Percentiles rank a stretch among this genome's conserved stretches.
Evolutionary conservation across 2,797 vertebrate genomes (phyloP).

Genomic region (Lagocephalus sceleratus): DNA sequence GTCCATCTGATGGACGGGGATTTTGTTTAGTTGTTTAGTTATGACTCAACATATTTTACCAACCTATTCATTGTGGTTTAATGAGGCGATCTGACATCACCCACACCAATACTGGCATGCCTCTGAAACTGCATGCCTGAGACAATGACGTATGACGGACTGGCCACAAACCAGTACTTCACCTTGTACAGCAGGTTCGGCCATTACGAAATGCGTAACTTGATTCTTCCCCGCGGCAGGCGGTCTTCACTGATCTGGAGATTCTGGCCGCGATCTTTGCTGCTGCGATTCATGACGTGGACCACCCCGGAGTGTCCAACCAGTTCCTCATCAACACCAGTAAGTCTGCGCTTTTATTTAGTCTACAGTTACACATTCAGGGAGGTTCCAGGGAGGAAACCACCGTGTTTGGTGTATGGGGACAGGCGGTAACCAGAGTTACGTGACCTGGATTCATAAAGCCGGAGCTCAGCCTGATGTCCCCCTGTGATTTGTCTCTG

Average conservation of each 20-base stretch:
- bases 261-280: conserved; percentile 97
- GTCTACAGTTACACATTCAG: no score
- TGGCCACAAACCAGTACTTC: background rate
- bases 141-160: conserved; percentile 19
- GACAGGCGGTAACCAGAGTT: conserved; percentile 16
- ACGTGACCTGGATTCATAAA: conserved; percentile 23
- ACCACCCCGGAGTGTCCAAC: conserved; percentile 98
- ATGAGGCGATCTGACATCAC: conserved; percentile 8
- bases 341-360: conserved; percentile 70
- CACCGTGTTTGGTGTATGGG: background rate
- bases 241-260: conserved; percentile 96
- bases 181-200: conserved; percentile 16
- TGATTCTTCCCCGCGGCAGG: conserved; percentile 68
- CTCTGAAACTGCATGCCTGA: conserved; percentile 6
- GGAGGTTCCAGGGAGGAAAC: background rate
- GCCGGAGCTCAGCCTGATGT: conserved; percentile 7
- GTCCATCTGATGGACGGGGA: background rate
- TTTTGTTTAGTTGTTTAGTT: background rate
- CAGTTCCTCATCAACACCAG: conserved; percentile 99
- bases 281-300: conserved; percentile 96
- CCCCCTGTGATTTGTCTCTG: conserved; percentile 12
- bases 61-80: conserved; percentile 12
- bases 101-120: conserved; percentile 45
- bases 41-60: conserved; percentile 5
- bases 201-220: conserved; percentile 1